A percentile compares a stretch with the other conserved stretches of the same genome.
These are phyloP conservation scores for Dissostichus mawsoni DNA, from an alignment of 2,113 vertebrate species.

Conservation along the genomic window DNA sequence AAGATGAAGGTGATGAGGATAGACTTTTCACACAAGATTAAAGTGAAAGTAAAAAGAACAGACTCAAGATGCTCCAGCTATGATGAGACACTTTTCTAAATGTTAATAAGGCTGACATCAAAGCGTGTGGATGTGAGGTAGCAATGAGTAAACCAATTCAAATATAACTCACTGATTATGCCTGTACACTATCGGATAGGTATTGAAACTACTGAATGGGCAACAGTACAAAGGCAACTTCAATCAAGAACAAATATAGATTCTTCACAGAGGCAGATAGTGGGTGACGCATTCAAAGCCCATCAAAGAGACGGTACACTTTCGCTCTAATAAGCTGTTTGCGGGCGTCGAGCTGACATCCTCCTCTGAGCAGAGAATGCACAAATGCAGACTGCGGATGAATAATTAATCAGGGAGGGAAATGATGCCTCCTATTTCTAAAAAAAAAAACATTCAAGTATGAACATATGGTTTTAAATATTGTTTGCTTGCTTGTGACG, in stretches of 20 bases:
- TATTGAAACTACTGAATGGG: conserved; percentile 32
- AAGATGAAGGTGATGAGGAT: not conserved
- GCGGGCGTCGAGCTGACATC: conserved; percentile 52
- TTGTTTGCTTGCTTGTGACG: conserved; percentile 18
- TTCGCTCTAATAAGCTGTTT: conserved; percentile 67
- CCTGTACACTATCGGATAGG: conserved; percentile 1
- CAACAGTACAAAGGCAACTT: conserved; percentile 35
- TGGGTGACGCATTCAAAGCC: conserved; percentile 63
- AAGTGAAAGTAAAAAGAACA: not conserved
- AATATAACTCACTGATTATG: conserved; percentile 10
- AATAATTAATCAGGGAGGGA: conserved; percentile 62
- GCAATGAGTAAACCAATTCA: conserved; percentile 26
- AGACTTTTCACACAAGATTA: not conserved
- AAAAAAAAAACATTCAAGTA: conserved; percentile 27
- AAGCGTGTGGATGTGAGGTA: conserved; percentile 15
- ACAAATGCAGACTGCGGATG: conserved; percentile 52
- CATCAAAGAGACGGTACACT: conserved; percentile 63
- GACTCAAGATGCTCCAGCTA: not conserved
- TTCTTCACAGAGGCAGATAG: not conserved
- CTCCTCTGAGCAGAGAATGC: conserved; percentile 43
- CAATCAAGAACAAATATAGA: conserved; percentile 50
- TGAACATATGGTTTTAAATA: conserved; percentile 40
- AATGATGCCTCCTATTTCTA: conserved; percentile 48
- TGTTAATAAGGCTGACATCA: conserved; percentile 45
- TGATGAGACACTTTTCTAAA: conserved; percentile 15